Evolutionary conservation across 1,140 invertebrate species (phyloP), one percentile per base, ranked within the genome.

Genomic region (Rhagoletis pomonella): DNA sequence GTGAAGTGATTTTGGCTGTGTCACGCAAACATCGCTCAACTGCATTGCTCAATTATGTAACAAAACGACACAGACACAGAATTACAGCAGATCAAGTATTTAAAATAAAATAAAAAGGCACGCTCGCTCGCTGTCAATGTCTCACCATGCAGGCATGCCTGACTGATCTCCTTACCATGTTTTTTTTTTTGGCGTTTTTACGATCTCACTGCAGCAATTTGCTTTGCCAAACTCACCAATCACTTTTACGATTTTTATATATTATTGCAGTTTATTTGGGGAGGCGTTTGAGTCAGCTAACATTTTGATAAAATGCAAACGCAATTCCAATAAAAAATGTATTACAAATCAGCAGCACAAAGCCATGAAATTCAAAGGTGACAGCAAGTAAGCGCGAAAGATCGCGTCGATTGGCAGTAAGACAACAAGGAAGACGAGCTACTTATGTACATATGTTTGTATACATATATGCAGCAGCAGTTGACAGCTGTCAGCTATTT

Each of bases 401-500:
- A 73, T 3, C 60, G 7, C 44, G 12, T n/a, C 69, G 14, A 14
- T 17, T 73, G 12, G 17, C 69, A 73, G 14, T 50, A 4, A 14
- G 14, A 17, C 14, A 73, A 73, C 69, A n/a, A 73, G 69, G 69
- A 73, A 73, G 69, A 50, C 69, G 44, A 47, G 39, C 10, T 47
- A 0, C 42, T 6, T 17, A 50, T 73, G 39, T 62, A 10, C 19
- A 12, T 67, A 67, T 67, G 10, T 67, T 1, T 55, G 3, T 42
- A 39, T 67, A 7, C 19, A 10, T 39, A 12, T 67, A 29, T 12
- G 64, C 39, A 29, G 12, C 5, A 64, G 39, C 29, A 29, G 3
- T 47, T 73, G 69, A 47, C 69, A 17, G 69, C 69, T 73, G 69
- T 6, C 69, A 73, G 69, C 42, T 14, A 73, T 47, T 47, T 47